Base-by-base conservation (phyloP, 2,113 vertebrate species). In the Plotosus lineatus region DNA sequence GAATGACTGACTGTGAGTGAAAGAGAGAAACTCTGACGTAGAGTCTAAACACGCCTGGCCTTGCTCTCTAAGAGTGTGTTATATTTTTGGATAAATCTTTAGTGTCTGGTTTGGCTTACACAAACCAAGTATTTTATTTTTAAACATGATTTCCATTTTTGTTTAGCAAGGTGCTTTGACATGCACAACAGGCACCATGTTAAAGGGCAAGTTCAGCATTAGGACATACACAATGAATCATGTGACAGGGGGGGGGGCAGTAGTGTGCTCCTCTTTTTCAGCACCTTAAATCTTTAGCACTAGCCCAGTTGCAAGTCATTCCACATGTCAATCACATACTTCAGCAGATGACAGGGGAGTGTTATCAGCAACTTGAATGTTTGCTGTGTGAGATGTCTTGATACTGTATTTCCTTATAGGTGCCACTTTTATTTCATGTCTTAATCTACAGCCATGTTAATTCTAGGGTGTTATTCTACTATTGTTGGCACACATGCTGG, bases 61-160 rank as follows among this genome's bases (percentile, higher is more conserved):
- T 95, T 95, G 92, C 94, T 93, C 95, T 93, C 92, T 95, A 94
- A 95, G 95, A 93, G 93, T 95, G 93, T 95, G 94, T 95, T 94
- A 66, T 82, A 65, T 78, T 82, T 85, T 83, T 85, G 73, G 33
- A 53, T 53, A 23, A 74, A 33, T 28, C 8, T 79, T 65, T 63
- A 38, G 33, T 68, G 40, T 44, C 23, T 6, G 38, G 40, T 68
- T 68, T 68, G 36, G 38, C 63, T 38, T 61, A 61, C 36, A 40
- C 61, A 65, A 11, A 65, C 65, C 26, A 23, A 15, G 23, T 66
- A 68, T 38, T 28, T 28, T 46, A 26, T 66, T 66, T 63, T 38
- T 66, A n/a, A 2, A 68, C 31, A 6, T 40, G 21, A 40, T 31
- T 53, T 51, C 31, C 17, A 28, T 36, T 76, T 65, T 65, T 23